phyloP scores from a whole-genome alignment of 1,140 invertebrate genomes.

The Aphaenogaster floridana region DNA sequence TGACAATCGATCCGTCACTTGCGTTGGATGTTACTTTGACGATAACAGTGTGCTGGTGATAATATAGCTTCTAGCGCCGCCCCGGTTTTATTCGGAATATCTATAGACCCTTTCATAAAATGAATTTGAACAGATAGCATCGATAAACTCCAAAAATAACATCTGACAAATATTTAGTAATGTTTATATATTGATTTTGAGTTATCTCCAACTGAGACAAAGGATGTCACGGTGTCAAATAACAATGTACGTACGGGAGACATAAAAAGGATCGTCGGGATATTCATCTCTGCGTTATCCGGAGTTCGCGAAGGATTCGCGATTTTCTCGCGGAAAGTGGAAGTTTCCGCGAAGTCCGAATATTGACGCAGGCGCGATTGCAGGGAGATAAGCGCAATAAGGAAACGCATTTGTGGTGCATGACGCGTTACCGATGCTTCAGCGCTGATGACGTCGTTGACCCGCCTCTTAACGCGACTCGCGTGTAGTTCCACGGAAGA shows the following conservation, averaged over 20 bases:
- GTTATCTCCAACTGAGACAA: not conserved
- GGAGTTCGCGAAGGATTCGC: not conserved
- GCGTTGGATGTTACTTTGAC: conserved; percentile 27
- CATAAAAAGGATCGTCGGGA: not conserved
- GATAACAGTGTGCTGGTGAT: conserved; percentile 14
- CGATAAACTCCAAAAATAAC: not conserved
- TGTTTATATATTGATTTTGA: conserved; percentile 3
- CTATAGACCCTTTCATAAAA: conserved; percentile 17
- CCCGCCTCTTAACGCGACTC: conserved; percentile 21
- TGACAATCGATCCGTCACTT: conserved; percentile 34
- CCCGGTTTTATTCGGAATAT: conserved; percentile 15
- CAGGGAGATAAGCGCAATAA: conserved; percentile 65
- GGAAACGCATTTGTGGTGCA: conserved; percentile 40
- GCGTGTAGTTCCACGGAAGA: not conserved
- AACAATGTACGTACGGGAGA: not conserved
- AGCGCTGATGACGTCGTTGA: conserved; percentile 42
- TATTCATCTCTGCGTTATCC: not conserved
- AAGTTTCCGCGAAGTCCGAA: conserved; percentile 28
- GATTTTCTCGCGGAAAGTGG: conserved; percentile 14
- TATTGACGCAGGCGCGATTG: conserved; percentile 24
- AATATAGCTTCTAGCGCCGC: conserved; percentile 20
- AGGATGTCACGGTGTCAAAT: too few relatives aligned
- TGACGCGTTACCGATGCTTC: conserved; percentile 36
- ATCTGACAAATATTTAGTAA: not conserved
- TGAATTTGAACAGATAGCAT: conserved; percentile 13